Evolutionary conservation across 2,888 invertebrate genomes (phyloP), one percentile per base, ranked within the genome.

Genomic region (Axea sp.): DNA sequence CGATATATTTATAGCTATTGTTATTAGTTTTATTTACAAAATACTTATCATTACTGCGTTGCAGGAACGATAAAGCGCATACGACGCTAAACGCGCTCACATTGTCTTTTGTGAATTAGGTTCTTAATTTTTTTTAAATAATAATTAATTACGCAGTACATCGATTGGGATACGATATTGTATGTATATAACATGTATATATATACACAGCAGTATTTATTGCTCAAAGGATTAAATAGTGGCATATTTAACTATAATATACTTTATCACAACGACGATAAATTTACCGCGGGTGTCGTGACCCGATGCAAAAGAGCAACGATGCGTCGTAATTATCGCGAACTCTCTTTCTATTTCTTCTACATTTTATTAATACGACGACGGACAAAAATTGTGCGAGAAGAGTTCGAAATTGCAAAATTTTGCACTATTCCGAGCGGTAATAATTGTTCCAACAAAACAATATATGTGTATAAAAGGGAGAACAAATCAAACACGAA

Each of bases 261-360:
- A 87, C 82, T 83, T 85, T 84, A 87, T 86, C 87, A 87, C 87
- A 87, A 85, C 85, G 83, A 87, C 84, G 84, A 86, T 86, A 83
- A 85, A 84, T 83, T 84, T 82, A 78, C 75, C 71, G 74, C 76
- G 80, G 75, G 77, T 74, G 78, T 78, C 78, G 79, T 76, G 73
- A 78, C 77, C 80, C 79, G 77, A 77, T 78, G 77, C 75, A 77
- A 75, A 75, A 76, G 74, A 80, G 78, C 74, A 76, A 55, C 76
- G 76, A 76, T 60, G 64, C 55, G 49, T 64, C 59, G 35, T 60
- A 72, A 72, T 75, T 55, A 69, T 71, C 67, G 71, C 69, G 53
- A 75, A 57, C 57, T 69, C 71, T 69, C 69, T 75, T 73, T 31
- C 53, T 60, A 62, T 28, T 71, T 62, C 53, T 57, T 73, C 60